Conservation (phyloP, 2,797 vertebrate species). For the Lepilemur ruficaudatus region DNA sequence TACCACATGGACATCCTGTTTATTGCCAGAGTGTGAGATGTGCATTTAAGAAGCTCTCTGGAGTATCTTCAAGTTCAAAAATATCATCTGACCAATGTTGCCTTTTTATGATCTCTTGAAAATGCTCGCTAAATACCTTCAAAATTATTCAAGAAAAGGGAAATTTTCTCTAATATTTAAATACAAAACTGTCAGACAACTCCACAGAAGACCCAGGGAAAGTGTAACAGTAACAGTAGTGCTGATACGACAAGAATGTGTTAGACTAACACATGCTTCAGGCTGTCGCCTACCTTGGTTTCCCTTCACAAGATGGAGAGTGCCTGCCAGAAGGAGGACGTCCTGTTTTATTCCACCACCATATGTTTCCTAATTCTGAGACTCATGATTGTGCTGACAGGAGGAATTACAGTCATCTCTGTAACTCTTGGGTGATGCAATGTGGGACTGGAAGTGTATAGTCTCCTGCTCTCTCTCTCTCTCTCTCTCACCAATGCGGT, state of each 20-base stretch:
- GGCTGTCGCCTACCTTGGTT: background rate
- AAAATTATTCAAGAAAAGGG: background rate
- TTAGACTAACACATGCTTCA: background rate
- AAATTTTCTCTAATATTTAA: background rate
- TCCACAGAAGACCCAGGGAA: background rate
- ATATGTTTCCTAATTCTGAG: background rate
- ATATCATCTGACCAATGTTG: background rate
- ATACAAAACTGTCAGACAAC: background rate
- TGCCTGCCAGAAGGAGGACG: background rate
- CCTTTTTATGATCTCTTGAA: background rate
- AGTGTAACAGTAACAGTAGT: background rate
- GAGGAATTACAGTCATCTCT: background rate
- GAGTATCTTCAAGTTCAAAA: constrained; percentile 30
- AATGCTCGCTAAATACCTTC: background rate
- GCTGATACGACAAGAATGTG: background rate
- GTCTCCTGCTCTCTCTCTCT: background rate
- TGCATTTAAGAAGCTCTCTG: background rate
- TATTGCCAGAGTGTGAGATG: background rate
- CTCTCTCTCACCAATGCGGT: background rate
- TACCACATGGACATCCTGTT: background rate
- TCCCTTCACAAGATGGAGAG: background rate
- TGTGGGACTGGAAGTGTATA: too few relatives aligned
- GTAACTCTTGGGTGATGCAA: background rate
- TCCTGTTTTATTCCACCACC: background rate
- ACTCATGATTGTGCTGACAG: background rate